A percentile compares a stretch with the other conserved stretches of the same genome.
Conservation (phyloP, 2,888 invertebrate genomes). For the Megalurothrips usitatus region DNA sequence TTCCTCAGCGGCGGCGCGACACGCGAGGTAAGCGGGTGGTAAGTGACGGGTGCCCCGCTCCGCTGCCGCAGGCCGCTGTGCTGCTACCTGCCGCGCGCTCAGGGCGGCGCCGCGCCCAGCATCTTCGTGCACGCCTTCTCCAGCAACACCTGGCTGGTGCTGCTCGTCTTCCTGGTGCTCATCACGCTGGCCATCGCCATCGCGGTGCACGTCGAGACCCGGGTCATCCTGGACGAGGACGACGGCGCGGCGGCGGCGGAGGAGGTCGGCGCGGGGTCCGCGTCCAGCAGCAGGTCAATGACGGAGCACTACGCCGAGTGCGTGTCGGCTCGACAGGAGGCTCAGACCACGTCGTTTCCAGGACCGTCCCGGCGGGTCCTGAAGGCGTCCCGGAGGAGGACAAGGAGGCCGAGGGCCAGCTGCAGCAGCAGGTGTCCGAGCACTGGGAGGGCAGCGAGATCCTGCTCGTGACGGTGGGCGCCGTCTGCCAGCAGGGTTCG, state of each 20-base stretch:
- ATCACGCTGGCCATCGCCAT: slow-evolving; percentile 35
- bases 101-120: slow-evolving; percentile 32
- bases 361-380: no score
- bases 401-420: background rate
- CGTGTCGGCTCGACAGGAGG: no score
- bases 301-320: no score
- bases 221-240: slow-evolving; percentile 23
- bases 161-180: slow-evolving; percentile 33
- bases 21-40: background rate
- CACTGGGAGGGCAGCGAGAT: slow-evolving; percentile 36
- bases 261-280: background rate
- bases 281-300: no score
- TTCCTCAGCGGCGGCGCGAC: background rate
- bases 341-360: no score
- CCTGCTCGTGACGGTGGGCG: slow-evolving; percentile 36
- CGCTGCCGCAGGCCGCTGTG: background rate
- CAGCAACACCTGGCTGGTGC: slow-evolving; percentile 33
- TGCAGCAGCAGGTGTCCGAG: background rate
- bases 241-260: background rate
- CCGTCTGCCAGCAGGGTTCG: slow-evolving; percentile 36
- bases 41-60: background rate
- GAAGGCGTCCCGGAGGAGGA: background rate
- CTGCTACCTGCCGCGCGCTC: background rate
- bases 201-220: slow-evolving; percentile 33
- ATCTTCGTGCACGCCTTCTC: slow-evolving; percentile 35